Conservation (phyloP, 2,888 invertebrate genomes). For the Formica aserva region DNA sequence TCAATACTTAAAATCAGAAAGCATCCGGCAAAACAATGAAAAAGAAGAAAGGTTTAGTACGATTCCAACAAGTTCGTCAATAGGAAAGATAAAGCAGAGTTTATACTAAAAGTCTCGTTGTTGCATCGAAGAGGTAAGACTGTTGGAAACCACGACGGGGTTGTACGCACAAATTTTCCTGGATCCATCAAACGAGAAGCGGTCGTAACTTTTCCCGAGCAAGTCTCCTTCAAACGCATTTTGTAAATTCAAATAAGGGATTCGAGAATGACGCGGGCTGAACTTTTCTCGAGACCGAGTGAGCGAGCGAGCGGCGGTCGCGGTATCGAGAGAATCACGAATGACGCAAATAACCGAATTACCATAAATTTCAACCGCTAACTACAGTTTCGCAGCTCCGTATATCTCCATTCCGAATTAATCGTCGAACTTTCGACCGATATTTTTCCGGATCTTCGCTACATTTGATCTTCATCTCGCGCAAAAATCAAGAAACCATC, state of each 20-base stretch:
- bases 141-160: constrained; percentile 24
- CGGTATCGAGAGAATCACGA: constrained; percentile 33
- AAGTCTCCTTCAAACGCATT: constrained; percentile 36
- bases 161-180: constrained; percentile 50
- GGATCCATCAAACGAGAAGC: constrained; percentile 39
- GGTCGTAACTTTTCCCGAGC: constrained; percentile 27
- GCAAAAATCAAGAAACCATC: background rate
- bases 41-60: background rate
- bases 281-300: constrained; percentile 12
- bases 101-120: constrained; percentile 9
- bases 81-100: constrained; percentile 14
- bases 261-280: constrained; percentile 37
- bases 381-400: constrained; percentile 8
- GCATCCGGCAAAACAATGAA: background rate
- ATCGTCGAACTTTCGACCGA: constrained; percentile 19
- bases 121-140: background rate
- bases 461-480: background rate
- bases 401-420: constrained; percentile 2
- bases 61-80: constrained; percentile 33
- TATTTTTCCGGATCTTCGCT: constrained; percentile 13
- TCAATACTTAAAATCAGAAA: background rate
- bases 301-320: background rate
- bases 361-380: constrained; percentile 43
- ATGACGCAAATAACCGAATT: constrained; percentile 40
- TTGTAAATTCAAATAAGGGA: constrained; percentile 49